Percentiles rank a stretch among this genome's conserved stretches.
These are phyloP conservation scores for Trypoxylus dichotomus DNA, from an alignment of 1,140 invertebrate species.

Conservation along the genomic window DNA sequence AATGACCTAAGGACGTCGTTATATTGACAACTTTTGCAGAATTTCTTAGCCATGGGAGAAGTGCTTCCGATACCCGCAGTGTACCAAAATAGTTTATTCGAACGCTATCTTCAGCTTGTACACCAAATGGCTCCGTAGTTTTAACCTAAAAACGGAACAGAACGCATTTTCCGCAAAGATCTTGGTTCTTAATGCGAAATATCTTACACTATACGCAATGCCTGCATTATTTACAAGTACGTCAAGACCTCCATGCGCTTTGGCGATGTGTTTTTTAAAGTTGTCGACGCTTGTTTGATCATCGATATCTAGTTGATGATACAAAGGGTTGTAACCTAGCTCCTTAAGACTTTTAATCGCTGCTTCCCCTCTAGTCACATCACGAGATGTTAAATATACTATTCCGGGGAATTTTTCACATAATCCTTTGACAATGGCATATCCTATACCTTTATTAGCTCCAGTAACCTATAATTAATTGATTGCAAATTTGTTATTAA, in stretches of 20 bases:
- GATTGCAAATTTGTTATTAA: not conserved
- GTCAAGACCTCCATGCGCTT: conserved; percentile 74
- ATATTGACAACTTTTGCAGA: conserved; percentile 75
- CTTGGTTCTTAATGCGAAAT: not conserved
- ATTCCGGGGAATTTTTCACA: conserved; percentile 62
- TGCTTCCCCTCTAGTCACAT: conserved; percentile 57
- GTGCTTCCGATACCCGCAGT: conserved; percentile 62
- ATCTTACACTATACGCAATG: conserved; percentile 67
- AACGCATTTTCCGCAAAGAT: not conserved
- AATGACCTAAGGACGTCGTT: conserved; percentile 68
- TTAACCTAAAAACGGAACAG: conserved; percentile 64
- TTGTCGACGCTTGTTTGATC: conserved; percentile 57
- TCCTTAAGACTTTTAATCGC: conserved; percentile 60
- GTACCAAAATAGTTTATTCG: conserved; percentile 70
- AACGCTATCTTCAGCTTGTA: conserved; percentile 72
- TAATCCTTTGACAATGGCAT: conserved; percentile 66
- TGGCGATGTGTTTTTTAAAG: conserved; percentile 61
- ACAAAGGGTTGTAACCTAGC: conserved; percentile 58
- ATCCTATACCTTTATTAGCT: conserved; percentile 75
- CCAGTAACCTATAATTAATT: conserved; percentile 63
- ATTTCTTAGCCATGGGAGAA: conserved; percentile 69
- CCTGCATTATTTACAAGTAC: conserved; percentile 84
- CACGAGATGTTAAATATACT: conserved; percentile 63
- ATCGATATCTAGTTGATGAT: conserved; percentile 67
- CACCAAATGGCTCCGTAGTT: conserved; percentile 63